These are phyloP conservation scores for Agrochola lota DNA, from an alignment of 2,888 invertebrate species.

Conservation along the genomic window DNA sequence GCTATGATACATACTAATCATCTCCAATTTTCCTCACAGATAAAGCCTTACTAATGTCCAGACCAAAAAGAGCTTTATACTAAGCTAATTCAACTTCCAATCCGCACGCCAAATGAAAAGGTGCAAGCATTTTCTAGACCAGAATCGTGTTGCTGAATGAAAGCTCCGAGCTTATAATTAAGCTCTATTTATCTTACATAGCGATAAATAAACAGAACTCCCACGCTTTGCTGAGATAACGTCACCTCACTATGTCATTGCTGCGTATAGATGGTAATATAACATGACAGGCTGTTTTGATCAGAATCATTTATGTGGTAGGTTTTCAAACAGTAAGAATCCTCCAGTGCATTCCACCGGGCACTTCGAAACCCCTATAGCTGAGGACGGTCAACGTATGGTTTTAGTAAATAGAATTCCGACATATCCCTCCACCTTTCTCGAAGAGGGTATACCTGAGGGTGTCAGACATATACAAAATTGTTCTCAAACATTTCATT, in stretches of 20 bases:
- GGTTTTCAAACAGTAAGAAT: neutral
- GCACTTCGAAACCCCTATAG: no score
- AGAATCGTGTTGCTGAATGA: conserved; percentile 20
- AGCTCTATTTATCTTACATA: conserved; percentile 27
- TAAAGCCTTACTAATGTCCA: neutral
- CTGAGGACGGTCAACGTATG: neutral
- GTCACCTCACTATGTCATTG: conserved; percentile 43
- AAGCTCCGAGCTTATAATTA: conserved; percentile 34
- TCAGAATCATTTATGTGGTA: neutral
- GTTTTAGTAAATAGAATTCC: neutral
- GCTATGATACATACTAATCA: neutral
- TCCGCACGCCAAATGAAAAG: conserved; percentile 1
- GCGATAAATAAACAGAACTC: conserved; percentile 33
- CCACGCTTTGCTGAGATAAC: conserved; percentile 35
- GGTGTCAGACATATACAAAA: neutral
- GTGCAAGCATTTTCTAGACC: conserved; percentile 17
- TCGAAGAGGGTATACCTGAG: neutral
- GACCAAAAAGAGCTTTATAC: neutral
- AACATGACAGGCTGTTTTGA: conserved; percentile 10
- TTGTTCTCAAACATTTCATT: neutral
- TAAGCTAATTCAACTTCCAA: conserved; percentile 1
- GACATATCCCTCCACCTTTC: neutral
- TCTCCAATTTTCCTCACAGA: neutral
- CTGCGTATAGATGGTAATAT: conserved; percentile 9
- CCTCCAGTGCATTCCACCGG: neutral